phyloP scores from a whole-genome alignment of 2,888 invertebrate genomes.

The Leucophora obtusa region DNA sequence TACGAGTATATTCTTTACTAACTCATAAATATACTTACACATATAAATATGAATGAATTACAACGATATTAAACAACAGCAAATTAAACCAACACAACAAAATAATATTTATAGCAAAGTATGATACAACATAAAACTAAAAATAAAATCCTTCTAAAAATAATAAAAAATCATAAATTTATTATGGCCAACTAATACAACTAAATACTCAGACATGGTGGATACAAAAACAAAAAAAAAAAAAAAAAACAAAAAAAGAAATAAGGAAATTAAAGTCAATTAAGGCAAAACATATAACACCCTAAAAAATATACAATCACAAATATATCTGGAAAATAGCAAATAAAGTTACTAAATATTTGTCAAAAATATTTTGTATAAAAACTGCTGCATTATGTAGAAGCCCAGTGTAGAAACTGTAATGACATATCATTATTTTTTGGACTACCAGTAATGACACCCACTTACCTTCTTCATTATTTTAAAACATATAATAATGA shows the following conservation, averaged over 20 bases:
- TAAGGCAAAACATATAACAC: background rate
- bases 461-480: too few species aligned
- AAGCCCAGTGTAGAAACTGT: too few species aligned
- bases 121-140: conserved; percentile 7
- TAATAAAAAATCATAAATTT: conserved; percentile 31
- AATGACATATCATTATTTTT: too few species aligned
- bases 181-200: background rate
- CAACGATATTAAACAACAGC: conserved; percentile 52
- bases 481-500: too few species aligned
- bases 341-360: too few species aligned
- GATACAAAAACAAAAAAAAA: conserved; percentile 9
- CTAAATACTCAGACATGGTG: background rate
- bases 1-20: background rate
- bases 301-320: too few species aligned
- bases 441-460: too few species aligned
- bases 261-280: too few species aligned
- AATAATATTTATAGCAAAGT: conserved; percentile 20
- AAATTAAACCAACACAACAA: conserved; percentile 5
- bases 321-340: too few species aligned
- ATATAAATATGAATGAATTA: conserved; percentile 47
- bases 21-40: background rate
- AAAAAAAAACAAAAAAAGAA: background rate
- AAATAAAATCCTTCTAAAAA: conserved; percentile 10
- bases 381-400: too few species aligned
- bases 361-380: too few species aligned